Conservation (phyloP, 2,113 vertebrate genomes). For the Caretta caretta region DNA sequence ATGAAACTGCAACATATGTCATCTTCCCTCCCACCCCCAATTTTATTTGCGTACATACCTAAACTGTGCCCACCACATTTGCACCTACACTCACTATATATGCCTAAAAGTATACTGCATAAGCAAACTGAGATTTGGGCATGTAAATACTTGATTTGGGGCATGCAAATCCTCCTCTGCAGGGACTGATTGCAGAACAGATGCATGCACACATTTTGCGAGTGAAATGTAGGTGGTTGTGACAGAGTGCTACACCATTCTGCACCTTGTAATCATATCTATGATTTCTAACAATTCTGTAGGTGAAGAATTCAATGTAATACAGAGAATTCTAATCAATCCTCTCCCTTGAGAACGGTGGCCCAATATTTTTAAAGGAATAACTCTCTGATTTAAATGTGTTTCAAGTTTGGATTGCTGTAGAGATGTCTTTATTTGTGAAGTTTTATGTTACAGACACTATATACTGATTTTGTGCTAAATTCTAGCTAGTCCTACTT, state of each 20-base stretch:
- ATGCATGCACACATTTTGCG: background rate
- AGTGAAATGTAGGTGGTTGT: background rate
- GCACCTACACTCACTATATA: too few species aligned
- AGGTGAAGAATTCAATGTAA: background rate
- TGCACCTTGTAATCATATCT: background rate
- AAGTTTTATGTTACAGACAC: background rate
- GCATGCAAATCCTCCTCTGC: background rate
- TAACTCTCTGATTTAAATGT: background rate
- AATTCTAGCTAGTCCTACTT: background rate
- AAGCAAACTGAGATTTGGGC: background rate
- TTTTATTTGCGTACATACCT: background rate
- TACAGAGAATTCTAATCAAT: background rate
- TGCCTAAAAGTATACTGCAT: background rate
- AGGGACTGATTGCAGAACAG: background rate
- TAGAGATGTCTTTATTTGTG: background rate
- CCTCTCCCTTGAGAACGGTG: background rate
- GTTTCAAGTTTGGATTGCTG: background rate
- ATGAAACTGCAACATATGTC: background rate
- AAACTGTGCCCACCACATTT: background rate
- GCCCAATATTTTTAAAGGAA: background rate
- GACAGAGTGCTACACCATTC: background rate
- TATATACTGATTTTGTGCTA: background rate
- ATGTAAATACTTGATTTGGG: background rate
- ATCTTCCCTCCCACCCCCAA: background rate
- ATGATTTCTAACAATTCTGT: background rate